Conservation (phyloP, 2,888 invertebrate genomes). For the Zele albiditarsus region DNA sequence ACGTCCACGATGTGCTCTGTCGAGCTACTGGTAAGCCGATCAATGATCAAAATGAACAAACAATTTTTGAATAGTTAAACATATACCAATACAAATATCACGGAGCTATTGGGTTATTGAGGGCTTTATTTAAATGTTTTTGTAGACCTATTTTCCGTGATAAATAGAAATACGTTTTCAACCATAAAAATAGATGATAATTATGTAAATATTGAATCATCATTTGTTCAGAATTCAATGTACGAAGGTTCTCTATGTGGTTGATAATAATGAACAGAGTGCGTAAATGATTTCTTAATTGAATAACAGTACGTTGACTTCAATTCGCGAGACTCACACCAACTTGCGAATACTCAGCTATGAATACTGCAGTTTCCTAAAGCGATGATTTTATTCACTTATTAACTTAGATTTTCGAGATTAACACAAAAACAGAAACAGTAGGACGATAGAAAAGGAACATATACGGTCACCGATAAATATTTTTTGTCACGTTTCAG, state of each 20-base stretch:
- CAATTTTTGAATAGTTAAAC: background rate
- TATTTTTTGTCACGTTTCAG: conserved; percentile 61
- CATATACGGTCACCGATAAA: conserved; percentile 33
- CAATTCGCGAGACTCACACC: conserved; percentile 23
- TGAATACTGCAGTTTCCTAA: too few species aligned
- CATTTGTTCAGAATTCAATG: too few species aligned
- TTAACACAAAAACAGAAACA: background rate
- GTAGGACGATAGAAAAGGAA: conserved; percentile 10
- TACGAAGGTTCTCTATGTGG: too few species aligned
- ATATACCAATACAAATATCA: background rate
- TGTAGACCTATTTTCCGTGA: too few species aligned
- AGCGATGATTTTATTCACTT: too few species aligned
- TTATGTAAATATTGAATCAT: too few species aligned
- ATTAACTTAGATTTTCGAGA: conserved; percentile 28
- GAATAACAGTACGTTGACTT: conserved; percentile 50
- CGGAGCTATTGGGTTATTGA: background rate
- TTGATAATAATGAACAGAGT: too few species aligned
- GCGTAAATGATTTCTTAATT: conserved; percentile 45
- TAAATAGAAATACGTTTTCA: too few species aligned
- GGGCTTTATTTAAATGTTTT: background rate
- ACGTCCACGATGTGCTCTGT: conserved; percentile 80
- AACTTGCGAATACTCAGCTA: too few species aligned
- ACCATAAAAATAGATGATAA: too few species aligned
- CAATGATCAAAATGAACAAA: background rate
- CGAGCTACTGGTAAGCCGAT: conserved; percentile 78